phyloP scores from a whole-genome alignment of 2,888 invertebrate species.

The Taenaris catops region DNA sequence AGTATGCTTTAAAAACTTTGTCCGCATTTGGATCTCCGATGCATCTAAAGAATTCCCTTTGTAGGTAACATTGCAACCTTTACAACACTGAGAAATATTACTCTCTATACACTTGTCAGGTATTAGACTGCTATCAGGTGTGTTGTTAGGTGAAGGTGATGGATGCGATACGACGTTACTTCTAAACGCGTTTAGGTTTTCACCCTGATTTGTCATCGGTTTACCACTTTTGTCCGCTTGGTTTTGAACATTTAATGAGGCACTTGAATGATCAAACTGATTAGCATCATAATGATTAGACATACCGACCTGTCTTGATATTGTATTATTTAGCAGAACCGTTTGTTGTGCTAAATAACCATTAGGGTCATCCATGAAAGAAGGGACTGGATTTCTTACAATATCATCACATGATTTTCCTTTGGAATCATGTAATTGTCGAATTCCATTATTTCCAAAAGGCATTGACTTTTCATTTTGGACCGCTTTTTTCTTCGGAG shows the following conservation, averaged over 20 bases:
- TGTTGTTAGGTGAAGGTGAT: conserved; percentile 61
- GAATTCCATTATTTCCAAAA: conserved; percentile 53
- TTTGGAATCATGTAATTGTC: conserved; percentile 55
- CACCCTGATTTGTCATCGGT: conserved; percentile 38
- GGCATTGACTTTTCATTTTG: conserved; percentile 45
- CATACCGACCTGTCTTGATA: conserved; percentile 82
- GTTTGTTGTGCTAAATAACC: conserved; percentile 96
- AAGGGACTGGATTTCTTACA: conserved; percentile 82
- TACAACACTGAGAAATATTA: conserved; percentile 63
- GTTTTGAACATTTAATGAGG: conserved; percentile 39
- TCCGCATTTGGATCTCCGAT: conserved; percentile 51
- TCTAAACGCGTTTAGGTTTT: conserved; percentile 48
- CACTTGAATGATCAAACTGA: conserved; percentile 46
- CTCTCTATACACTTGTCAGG: conserved; percentile 53
- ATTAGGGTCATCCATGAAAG: conserved; percentile 94
- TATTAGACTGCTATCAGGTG: conserved; percentile 68
- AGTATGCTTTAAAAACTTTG: conserved; percentile 51
- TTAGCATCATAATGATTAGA: conserved; percentile 49
- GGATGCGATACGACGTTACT: conserved; percentile 52
- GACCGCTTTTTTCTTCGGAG: conserved; percentile 68
- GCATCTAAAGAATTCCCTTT: conserved; percentile 62
- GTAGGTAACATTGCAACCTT: conserved; percentile 68
- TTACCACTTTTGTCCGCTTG: conserved; percentile 48
- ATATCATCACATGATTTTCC: conserved; percentile 63
- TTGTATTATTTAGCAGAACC: conserved; percentile 90